phyloP scores from a whole-genome alignment of 2,888 invertebrate species.

The Ramazzottius varieornatus region DNA sequence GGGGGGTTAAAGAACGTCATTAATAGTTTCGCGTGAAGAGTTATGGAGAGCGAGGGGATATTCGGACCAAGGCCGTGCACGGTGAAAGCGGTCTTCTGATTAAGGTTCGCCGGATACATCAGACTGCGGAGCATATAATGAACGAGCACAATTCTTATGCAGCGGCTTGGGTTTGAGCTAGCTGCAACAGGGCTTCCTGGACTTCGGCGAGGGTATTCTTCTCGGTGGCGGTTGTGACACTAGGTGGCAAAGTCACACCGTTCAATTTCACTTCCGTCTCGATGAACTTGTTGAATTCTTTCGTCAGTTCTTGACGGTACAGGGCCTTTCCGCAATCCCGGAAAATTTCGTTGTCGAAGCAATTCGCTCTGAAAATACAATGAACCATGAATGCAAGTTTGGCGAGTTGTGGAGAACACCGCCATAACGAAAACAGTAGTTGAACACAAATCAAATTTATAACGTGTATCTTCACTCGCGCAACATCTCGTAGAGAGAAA shows the following conservation, averaged over 20 bases:
- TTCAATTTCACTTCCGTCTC: not conserved
- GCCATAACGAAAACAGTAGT: not conserved
- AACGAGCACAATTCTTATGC: too few relatives aligned
- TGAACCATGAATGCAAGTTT: not conserved
- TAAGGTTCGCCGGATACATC: not conserved
- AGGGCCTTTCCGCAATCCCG: not conserved
- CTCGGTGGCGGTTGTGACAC: not conserved
- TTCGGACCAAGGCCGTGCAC: too few relatives aligned
- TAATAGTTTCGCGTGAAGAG: too few relatives aligned
- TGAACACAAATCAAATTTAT: too few relatives aligned
- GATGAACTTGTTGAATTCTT: not conserved
- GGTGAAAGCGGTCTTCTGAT: too few relatives aligned
- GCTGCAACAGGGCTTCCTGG: too few relatives aligned
- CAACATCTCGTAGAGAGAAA: not conserved
- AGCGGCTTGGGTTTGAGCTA: too few relatives aligned
- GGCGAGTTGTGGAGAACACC: not conserved
- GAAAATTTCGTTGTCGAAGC: not conserved
- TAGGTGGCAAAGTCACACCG: not conserved
- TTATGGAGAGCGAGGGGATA: too few relatives aligned
- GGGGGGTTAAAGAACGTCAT: too few relatives aligned
- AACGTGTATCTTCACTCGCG: too few relatives aligned
- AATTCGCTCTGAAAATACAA: not conserved
- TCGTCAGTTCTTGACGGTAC: not conserved
- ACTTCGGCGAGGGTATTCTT: too few relatives aligned
- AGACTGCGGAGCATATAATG: too few relatives aligned